Conservation (phyloP, 2,797 vertebrate species). For the Paramormyrops hopkinsi region DNA sequence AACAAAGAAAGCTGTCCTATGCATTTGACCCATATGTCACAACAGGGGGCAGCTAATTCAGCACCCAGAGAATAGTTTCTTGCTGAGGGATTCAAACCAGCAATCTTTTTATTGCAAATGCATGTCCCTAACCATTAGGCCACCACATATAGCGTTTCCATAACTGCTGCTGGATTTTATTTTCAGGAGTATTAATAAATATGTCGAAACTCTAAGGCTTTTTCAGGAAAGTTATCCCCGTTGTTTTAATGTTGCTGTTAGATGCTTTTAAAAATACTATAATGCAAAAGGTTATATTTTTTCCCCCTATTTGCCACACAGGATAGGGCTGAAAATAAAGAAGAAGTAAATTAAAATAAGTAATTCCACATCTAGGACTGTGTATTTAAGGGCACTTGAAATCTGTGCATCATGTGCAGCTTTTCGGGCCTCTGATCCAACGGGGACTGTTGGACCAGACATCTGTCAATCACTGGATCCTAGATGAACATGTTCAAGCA, state of each 20-base stretch:
- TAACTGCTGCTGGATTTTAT: background rate
- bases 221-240: background rate
- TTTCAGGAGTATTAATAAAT: background rate
- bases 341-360: background rate
- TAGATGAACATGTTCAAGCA: background rate
- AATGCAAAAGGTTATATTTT: background rate
- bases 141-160: background rate
- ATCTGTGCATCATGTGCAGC: background rate
- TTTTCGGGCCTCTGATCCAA: background rate
- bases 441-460: background rate
- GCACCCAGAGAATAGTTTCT: background rate
- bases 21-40: background rate
- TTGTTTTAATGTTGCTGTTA: background rate
- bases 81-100: background rate
- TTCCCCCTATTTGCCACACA: background rate
- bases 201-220: background rate
- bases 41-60: background rate
- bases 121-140: background rate
- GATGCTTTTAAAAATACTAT: background rate
- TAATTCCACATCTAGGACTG: background rate
- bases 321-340: background rate
- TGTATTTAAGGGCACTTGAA: background rate
- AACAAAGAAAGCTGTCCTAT: background rate
- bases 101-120: background rate
- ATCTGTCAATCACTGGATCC: background rate